These are phyloP conservation scores for Atta cephalotes DNA, from an alignment of 1,140 invertebrate species.

Conservation along the genomic window DNA sequence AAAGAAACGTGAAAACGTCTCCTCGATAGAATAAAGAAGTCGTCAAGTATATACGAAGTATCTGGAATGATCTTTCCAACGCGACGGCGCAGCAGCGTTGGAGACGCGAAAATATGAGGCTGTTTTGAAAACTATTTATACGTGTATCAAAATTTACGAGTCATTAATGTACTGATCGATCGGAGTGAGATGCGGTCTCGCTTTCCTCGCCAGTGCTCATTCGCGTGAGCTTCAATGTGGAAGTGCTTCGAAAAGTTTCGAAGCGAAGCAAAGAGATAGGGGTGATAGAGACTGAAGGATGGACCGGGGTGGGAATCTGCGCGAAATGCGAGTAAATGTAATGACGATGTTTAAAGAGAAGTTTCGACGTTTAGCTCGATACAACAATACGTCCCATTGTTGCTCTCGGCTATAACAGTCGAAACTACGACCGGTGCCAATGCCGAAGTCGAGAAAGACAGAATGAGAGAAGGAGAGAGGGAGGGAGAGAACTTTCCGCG, in stretches of 20 bases:
- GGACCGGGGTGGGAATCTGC: constrained; percentile 3
- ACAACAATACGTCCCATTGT: constrained; percentile 61
- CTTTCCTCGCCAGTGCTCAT: not conserved
- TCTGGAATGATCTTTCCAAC: constrained; percentile 14
- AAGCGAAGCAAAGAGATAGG: constrained; percentile 39
- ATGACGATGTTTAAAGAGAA: constrained; percentile 62
- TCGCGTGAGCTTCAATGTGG: not conserved
- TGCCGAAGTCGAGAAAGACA: not conserved
- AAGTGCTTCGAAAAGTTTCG: constrained; percentile 31
- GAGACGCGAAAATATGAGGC: constrained; percentile 39
- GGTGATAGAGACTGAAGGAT: constrained; percentile 32
- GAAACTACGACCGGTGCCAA: constrained; percentile 34
- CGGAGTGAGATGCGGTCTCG: not conserved
- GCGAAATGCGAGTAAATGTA: constrained; percentile 57
- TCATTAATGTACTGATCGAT: constrained; percentile 42
- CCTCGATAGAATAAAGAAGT: constrained; percentile 2
- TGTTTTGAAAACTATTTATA: constrained; percentile 41
- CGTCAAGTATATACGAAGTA: not conserved
- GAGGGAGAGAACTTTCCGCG: constrained; percentile 33
- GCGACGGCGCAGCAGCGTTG: not conserved
- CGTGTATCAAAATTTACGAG: constrained; percentile 44
- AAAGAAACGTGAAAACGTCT: not conserved
- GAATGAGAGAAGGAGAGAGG: not conserved
- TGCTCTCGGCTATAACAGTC: constrained; percentile 51
- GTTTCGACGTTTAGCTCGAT: constrained; percentile 60